Evolutionary conservation across 2,888 invertebrate genomes (phyloP).

Genomic region (Agonopterix heracliana): DNA sequence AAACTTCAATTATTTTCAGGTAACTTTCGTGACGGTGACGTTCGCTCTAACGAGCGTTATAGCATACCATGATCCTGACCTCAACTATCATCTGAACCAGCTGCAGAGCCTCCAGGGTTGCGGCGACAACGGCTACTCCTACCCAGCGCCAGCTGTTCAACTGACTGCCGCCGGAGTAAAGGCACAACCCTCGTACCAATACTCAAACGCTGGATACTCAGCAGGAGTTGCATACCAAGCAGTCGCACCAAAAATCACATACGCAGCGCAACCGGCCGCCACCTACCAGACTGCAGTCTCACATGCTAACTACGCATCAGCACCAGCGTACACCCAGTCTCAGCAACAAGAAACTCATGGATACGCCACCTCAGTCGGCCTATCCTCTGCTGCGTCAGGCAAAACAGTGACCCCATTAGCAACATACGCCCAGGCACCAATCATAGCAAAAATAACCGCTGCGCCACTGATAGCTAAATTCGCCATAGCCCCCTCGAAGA

Average conservation of each 20-base stretch:
- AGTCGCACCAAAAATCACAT: conserved; percentile 43
- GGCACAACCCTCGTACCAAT: conserved; percentile 18
- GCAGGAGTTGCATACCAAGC: conserved; percentile 39
- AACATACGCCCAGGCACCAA: conserved; percentile 72
- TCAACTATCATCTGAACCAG: conserved; percentile 64
- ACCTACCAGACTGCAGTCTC: conserved; percentile 28
- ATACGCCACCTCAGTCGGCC: conserved; percentile 71
- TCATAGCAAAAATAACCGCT: conserved; percentile 65
- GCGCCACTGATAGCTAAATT: conserved; percentile 62
- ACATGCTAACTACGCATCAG: conserved; percentile 33
- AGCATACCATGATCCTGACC: conserved; percentile 67
- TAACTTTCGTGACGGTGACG: conserved; percentile 34
- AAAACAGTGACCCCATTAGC: conserved; percentile 56
- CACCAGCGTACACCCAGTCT: conserved; percentile 28
- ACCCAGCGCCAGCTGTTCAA: conserved; percentile 72
- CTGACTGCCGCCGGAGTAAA: conserved; percentile 57
- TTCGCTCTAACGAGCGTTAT: conserved; percentile 38
- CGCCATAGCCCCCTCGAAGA: conserved; percentile 46
- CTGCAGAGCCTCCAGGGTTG: conserved; percentile 51
- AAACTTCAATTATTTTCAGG: conserved; percentile 34
- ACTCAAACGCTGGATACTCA: conserved; percentile 23
- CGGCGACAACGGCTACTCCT: conserved; percentile 70
- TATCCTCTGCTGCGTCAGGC: conserved; percentile 49
- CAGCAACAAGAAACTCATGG: conserved; percentile 62
- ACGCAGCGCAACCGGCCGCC: conserved; percentile 41